These are phyloP conservation scores for Uromys caudimaculatus DNA, from an alignment of 2,797 vertebrate genomes.

Conservation along the genomic window DNA sequence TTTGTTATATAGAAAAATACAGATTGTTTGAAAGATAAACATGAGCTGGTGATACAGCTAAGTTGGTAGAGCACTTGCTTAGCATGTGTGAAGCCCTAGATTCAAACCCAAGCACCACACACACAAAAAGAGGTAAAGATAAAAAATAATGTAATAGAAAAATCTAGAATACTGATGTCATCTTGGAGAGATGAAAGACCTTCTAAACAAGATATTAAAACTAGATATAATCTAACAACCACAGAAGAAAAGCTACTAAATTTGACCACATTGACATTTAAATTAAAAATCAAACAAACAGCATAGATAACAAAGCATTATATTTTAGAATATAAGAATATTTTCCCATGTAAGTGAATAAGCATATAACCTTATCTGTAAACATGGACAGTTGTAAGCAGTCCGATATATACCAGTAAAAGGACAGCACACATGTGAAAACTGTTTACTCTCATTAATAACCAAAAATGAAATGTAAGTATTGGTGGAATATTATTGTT, in stretches of 20 bases:
- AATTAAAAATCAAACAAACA: constrained; percentile 33
- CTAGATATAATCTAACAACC: neutral
- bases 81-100: neutral
- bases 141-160: neutral
- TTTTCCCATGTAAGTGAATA: neutral
- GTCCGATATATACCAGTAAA: constrained; percentile 16
- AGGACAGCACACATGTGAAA: constrained; percentile 1
- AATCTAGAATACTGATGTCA: constrained; percentile 44
- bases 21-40: constrained; percentile 1
- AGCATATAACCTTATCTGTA: neutral
- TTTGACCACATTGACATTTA: neutral
- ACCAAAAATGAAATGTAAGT: constrained; percentile 31
- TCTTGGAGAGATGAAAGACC: neutral
- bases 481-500: constrained; percentile 12
- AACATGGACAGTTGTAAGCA: neutral
- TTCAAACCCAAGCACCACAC: neutral
- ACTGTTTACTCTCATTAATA: constrained; percentile 10
- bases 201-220: constrained; percentile 28
- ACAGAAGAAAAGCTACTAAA: constrained; percentile 25
- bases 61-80: neutral
- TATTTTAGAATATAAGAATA: constrained; percentile 20
- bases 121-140: neutral
- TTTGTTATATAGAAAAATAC: neutral
- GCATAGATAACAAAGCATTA: constrained; percentile 4
- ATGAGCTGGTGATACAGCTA: neutral